These are phyloP conservation scores for Corydoras sp. DNA, from an alignment of 2,113 vertebrate species.

Conservation along the genomic window DNA sequence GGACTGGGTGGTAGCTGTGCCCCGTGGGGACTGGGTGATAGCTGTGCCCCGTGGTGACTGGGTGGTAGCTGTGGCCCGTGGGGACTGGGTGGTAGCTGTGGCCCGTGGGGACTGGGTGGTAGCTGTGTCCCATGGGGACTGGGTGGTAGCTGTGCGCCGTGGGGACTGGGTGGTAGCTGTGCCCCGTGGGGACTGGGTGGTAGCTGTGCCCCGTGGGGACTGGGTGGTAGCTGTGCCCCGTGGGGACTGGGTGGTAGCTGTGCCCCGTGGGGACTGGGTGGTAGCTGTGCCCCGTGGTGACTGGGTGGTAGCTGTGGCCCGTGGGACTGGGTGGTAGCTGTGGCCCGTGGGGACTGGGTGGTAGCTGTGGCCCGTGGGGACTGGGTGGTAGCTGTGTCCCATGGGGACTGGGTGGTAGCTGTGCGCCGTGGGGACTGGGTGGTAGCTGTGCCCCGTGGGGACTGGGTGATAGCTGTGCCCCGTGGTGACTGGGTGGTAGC, in stretches of 20 bases:
- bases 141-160: no score
- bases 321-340: constrained; percentile 40
- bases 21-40: no score
- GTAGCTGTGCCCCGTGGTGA: constrained; percentile 44
- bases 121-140: no score
- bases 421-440: constrained; percentile 30
- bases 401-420: no score
- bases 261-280: constrained; percentile 30
- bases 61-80: constrained; percentile 43
- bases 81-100: no score
- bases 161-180: constrained; percentile 36
- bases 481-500: constrained; percentile 37
- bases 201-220: constrained; percentile 27
- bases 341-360: no score
- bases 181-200: no score
- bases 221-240: constrained; percentile 41
- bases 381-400: constrained; percentile 40
- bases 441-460: constrained; percentile 43
- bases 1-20: constrained; percentile 38
- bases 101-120: constrained; percentile 32
- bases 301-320: no score
- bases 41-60: constrained; percentile 26
- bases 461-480: no score
- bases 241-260: no score
- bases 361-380: constrained; percentile 28